Evolutionary conservation across 2,113 vertebrate species (phyloP).

Genomic region (Xiphophorus maculatus): DNA sequence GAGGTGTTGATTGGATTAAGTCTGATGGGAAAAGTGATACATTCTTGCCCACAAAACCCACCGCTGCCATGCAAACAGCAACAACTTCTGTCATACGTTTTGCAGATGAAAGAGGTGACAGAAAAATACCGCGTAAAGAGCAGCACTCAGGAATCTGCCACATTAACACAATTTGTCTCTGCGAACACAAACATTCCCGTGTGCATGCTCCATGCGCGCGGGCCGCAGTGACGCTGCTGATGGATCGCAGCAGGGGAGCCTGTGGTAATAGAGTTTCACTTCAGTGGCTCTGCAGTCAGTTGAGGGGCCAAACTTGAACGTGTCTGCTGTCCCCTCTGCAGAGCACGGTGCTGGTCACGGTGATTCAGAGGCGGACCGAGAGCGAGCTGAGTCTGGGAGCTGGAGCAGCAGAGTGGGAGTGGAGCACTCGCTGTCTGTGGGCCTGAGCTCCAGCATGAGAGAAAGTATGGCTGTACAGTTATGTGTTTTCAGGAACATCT

Average conservation of each 20-base stretch:
- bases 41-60: slow-evolving; percentile 31
- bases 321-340: slow-evolving; percentile 56
- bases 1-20: slow-evolving; percentile 63
- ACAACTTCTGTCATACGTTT: slow-evolving; percentile 32
- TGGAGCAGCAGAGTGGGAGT: background rate
- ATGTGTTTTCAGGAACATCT: no score
- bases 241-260: slow-evolving; percentile 63
- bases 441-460: no score
- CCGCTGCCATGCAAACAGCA: slow-evolving; percentile 17
- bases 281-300: slow-evolving; percentile 67
- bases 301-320: slow-evolving; percentile 59
- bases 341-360: slow-evolving; percentile 46
- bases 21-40: slow-evolving; percentile 36
- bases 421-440: no score
- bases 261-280: slow-evolving; percentile 79
- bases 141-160: slow-evolving; percentile 41
- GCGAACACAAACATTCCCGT: slow-evolving; percentile 12
- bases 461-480: no score
- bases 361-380: slow-evolving; percentile 55
- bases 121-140: slow-evolving; percentile 36
- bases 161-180: slow-evolving; percentile 49
- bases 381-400: slow-evolving; percentile 24
- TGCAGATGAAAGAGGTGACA: slow-evolving; percentile 33
- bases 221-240: slow-evolving; percentile 54
- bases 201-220: background rate